Percentiles rank a stretch among this genome's conserved stretches.
Conservation (phyloP, 2,113 vertebrate species). For the Microcebus ravelobensis region DNA sequence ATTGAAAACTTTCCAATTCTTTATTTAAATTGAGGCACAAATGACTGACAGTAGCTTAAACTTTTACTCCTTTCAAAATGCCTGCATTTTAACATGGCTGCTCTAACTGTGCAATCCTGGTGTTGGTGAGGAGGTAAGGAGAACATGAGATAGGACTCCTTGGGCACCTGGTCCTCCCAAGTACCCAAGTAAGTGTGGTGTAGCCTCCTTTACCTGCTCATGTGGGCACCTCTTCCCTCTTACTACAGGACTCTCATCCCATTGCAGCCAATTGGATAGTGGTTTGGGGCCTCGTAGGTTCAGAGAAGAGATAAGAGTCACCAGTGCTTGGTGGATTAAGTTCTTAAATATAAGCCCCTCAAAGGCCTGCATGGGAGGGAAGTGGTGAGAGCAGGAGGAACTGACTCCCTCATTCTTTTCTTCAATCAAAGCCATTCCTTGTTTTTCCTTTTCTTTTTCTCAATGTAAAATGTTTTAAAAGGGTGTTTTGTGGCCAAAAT, state of each 20-base stretch:
- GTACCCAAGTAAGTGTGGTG: neutral
- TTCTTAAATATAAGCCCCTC: neutral
- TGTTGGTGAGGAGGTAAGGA: neutral
- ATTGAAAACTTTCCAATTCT: neutral
- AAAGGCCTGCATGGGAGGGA: neutral
- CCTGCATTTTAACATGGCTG: neutral
- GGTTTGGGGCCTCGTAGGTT: neutral
- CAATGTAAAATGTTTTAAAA: slow-evolving; percentile 32
- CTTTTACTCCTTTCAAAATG: neutral
- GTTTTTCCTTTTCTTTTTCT: neutral
- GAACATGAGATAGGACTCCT: neutral
- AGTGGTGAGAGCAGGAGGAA: neutral
- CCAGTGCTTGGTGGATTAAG: neutral
- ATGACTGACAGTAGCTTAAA: neutral
- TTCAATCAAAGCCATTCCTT: neutral
- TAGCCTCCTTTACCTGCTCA: neutral
- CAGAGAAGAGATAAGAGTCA: neutral
- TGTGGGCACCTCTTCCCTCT: neutral
- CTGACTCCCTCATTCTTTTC: neutral
- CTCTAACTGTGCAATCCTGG: neutral
- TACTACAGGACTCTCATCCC: neutral
- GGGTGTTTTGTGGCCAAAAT: neutral
- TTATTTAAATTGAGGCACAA: neutral
- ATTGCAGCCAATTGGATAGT: neutral
- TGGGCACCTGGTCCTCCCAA: neutral